Evolutionary conservation across 2,888 invertebrate genomes (phyloP).

Genomic region (Abscondita cerata): DNA sequence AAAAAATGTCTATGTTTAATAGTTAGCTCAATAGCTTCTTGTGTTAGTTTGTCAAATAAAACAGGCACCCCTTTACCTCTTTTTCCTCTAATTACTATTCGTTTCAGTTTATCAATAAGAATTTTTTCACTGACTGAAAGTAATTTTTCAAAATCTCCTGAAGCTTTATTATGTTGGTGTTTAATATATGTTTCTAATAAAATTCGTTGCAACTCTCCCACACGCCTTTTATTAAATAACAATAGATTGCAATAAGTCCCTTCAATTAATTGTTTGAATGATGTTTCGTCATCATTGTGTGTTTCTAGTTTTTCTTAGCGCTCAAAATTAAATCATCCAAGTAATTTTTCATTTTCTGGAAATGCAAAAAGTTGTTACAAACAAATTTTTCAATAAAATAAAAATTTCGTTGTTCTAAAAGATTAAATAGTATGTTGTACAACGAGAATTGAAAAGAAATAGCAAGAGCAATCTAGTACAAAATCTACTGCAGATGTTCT

Average conservation of each 20-base stretch:
- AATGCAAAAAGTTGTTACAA: too few relatives aligned
- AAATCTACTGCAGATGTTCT: too few relatives aligned
- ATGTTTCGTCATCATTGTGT: slow-evolving; percentile 9
- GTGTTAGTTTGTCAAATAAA: slow-evolving; percentile 14
- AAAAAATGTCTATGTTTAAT: background rate
- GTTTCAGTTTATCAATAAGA: slow-evolving; percentile 10
- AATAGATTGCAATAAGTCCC: slow-evolving; percentile 27
- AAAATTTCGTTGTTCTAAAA: too few relatives aligned
- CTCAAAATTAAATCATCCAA: background rate
- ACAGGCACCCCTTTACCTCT: slow-evolving; percentile 22
- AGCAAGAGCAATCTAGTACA: too few relatives aligned
- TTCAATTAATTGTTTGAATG: slow-evolving; percentile 23
- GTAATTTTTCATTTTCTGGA: background rate
- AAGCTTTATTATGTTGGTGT: background rate
- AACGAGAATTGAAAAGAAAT: too few relatives aligned
- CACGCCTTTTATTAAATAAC: slow-evolving; percentile 29
- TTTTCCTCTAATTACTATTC: slow-evolving; percentile 18
- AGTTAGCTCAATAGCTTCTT: slow-evolving; percentile 12
- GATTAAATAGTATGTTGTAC: too few relatives aligned
- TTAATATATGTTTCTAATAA: slow-evolving; percentile 7
- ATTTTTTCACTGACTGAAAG: too few relatives aligned
- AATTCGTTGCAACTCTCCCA: slow-evolving; percentile 28
- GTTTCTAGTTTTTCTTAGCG: background rate
- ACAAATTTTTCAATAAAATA: too few relatives aligned
- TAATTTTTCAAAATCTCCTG: too few relatives aligned